A percentile compares a stretch with the other conserved stretches of the same genome.
Evolutionary conservation across 2,888 invertebrate genomes (phyloP).

Genomic region (Himalopsyche tibetana): DNA sequence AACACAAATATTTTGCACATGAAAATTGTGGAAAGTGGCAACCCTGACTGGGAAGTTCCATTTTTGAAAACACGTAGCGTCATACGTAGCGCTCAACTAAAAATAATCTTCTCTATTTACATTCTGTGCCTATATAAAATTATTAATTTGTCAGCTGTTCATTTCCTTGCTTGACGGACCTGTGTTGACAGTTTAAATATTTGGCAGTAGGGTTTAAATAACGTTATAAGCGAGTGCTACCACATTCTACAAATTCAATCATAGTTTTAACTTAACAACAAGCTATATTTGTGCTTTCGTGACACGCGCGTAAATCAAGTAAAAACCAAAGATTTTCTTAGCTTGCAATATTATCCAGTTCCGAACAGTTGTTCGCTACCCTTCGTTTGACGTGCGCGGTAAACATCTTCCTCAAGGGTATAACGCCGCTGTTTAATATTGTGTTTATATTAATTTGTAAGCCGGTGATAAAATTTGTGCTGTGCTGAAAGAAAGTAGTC

Average conservation of each 20-base stretch:
- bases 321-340: not conserved
- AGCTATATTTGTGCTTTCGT: not conserved
- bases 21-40: not conserved
- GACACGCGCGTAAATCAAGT: slow-evolving; percentile 1
- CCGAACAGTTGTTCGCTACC: not conserved
- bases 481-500: not conserved
- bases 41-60: not conserved
- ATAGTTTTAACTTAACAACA: not conserved
- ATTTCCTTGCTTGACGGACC: not conserved
- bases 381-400: too few relatives aligned
- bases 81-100: slow-evolving; percentile 16
- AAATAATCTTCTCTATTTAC: slow-evolving; percentile 11
- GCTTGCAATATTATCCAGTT: slow-evolving; percentile 1
- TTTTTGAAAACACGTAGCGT: slow-evolving; percentile 10
- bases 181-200: not conserved
- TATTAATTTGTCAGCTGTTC: not conserved
- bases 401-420: not conserved
- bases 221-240: not conserved
- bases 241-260: not conserved
- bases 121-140: not conserved
- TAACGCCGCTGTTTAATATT: not conserved
- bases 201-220: not conserved
- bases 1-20: too few relatives aligned
- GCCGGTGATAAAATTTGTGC: not conserved
- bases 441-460: not conserved